These are phyloP conservation scores for Enoplosus armatus DNA, from an alignment of 2,797 vertebrate genomes.

Conservation along the genomic window DNA sequence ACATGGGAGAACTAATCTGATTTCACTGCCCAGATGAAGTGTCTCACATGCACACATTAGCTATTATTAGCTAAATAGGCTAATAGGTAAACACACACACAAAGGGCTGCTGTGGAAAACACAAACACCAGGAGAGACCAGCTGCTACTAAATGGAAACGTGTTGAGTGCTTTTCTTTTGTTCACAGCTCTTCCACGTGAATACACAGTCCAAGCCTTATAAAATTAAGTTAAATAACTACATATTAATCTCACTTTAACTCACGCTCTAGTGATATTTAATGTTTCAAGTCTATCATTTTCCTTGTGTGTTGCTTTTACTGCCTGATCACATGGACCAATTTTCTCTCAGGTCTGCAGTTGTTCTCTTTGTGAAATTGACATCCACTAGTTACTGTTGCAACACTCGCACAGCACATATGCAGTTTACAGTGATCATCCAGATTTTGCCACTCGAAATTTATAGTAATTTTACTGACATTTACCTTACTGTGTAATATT, in stretches of 20 bases:
- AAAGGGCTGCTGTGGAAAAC: slow-evolving; percentile 15
- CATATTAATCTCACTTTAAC: background rate
- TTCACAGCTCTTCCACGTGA: slow-evolving; percentile 7
- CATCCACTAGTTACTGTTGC: background rate
- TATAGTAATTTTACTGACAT: background rate
- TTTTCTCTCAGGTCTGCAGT: background rate
- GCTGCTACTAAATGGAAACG: slow-evolving; percentile 36
- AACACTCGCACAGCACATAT: background rate
- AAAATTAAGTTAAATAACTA: slow-evolving; percentile 13
- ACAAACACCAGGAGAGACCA: slow-evolving; percentile 41
- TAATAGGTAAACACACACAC: slow-evolving; percentile 59
- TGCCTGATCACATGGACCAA: background rate
- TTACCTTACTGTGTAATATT: background rate
- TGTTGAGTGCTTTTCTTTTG: slow-evolving; percentile 45
- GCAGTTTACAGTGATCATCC: background rate
- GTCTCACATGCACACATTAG: slow-evolving; percentile 61
- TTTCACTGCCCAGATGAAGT: slow-evolving; percentile 67
- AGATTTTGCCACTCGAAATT: background rate
- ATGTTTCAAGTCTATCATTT: background rate
- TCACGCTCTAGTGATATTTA: background rate
- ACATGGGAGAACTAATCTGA: slow-evolving; percentile 54
- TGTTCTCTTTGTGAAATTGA: background rate
- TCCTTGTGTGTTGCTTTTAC: background rate
- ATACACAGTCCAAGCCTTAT: slow-evolving; percentile 5
- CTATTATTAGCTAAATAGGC: slow-evolving; percentile 64